Conservation (phyloP, 2,797 vertebrate genomes). For the Cirrhinus mrigala region DNA sequence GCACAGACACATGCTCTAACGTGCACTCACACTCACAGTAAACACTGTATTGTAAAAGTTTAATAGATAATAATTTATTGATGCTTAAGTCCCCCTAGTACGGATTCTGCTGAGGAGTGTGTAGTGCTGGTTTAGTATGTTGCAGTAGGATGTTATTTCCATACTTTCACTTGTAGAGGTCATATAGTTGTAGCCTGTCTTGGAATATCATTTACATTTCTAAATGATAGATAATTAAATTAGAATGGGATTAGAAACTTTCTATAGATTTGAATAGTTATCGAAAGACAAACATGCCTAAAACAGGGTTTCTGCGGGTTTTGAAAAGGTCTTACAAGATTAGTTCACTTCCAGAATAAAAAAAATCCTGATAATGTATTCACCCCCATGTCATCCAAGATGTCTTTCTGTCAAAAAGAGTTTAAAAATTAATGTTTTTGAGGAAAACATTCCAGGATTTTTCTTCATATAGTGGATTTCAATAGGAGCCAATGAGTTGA, state of each 20-base stretch:
- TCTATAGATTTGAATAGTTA: background rate
- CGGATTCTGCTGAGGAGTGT: background rate
- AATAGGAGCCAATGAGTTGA: too few relatives aligned
- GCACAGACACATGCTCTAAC: slow-evolving; percentile 7
- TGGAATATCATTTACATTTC: background rate
- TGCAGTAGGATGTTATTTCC: background rate
- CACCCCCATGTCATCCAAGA: too few relatives aligned
- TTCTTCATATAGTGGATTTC: too few relatives aligned
- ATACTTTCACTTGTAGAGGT: background rate
- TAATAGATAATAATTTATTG: slow-evolving; percentile 58
- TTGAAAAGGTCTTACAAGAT: too few relatives aligned
- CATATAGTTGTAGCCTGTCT: background rate
- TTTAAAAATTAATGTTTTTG: too few relatives aligned
- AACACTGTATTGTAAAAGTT: slow-evolving; percentile 52
- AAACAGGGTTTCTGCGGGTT: too few relatives aligned
- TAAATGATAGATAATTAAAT: background rate
- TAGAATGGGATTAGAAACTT: background rate
- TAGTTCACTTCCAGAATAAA: too few relatives aligned
- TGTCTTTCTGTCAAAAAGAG: too few relatives aligned
- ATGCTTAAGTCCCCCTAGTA: slow-evolving; percentile 43
- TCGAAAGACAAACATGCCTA: background rate
- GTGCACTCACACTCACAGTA: slow-evolving; percentile 19
- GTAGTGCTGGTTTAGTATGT: slow-evolving; percentile 29
- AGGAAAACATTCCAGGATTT: too few relatives aligned
- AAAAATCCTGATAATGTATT: too few relatives aligned